Evolutionary conservation across 1,140 invertebrate species (phyloP), one percentile per base, ranked within the genome.

Genomic region (Rhizoglyphus robini): DNA sequence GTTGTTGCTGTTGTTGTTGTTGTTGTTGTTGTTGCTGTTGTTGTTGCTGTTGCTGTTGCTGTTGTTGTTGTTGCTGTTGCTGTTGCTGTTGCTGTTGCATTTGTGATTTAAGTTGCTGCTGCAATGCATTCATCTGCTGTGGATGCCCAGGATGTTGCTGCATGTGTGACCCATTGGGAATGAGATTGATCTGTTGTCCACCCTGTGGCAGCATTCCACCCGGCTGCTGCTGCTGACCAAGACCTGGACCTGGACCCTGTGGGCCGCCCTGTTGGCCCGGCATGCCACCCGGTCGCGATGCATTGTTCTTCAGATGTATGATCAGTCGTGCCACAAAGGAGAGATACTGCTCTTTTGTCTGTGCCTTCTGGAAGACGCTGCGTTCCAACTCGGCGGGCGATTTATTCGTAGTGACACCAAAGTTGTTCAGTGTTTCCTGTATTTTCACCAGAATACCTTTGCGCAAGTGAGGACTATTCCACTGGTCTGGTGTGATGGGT

Each of bases 1-100:
- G 36, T 18, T 18, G 36, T 18, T 18, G 36, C 36, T 41, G 36
- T 41, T 41, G 36, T 41, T 41, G 36, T 11, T 41, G 36, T n/a
- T n/a, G 18, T 11, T 18, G 36, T 8, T 11, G 18, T 41, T 41
- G 36, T 8, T 18, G 18, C 36, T 41, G 18, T 41, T n/a, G n/a
- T 41, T 41, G 8, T 18, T 11, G 8, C 36, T 18, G 18, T 41
- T 18, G 18, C 8, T 18, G 18, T 41, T 41, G 36, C 36, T 11
- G 8, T 41, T 18, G 36, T 11, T 41, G 36, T 11, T 41, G 36
- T 41, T 11, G 8, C 36, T 18, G 18, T 41, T 41, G 8, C 36
- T 54, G 51, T 54, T 54, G 51, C 51, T 54, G 51, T 54, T 54
- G 51, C 51, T 54, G 51, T 54, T 54, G 51, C 20, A 54, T 8